Base-by-base conservation (phyloP, 2,797 vertebrate species). In the Scolopax bukidnonensis region DNA sequence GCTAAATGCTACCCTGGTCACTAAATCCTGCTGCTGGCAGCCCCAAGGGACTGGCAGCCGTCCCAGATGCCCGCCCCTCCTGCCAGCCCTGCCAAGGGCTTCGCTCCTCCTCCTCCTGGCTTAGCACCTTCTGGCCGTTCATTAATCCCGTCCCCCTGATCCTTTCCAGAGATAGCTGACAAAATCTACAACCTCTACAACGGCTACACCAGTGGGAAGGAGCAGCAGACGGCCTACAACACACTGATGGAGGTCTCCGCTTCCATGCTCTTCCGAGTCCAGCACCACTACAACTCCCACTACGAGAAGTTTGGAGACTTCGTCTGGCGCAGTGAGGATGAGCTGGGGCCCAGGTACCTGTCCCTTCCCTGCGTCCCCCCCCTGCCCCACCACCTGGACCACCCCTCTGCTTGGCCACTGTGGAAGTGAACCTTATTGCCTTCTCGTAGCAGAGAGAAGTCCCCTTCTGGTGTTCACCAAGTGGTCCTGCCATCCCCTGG, bases 271-370 rank as follows among this genome's bases (percentile, higher is more conserved):
- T 99, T 99, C 94, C 98, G 99, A n/a, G 98, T 99, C 51, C 99
- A 99, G 96, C 99, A 99, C 93, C 99, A 99, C 97, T 99, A 99
- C 98, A 99, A 99, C 87, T 98, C 99, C 20, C 99, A 99, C 97
- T 99, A 99, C 1, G 99, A 99, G 97, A 99, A 99, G 97, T 99
- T 99, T n/a, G 99, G 99, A 13, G 99, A 99, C 97, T 99, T 99
- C 5, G 99, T 99, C 50, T 99, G 99, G 99, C 98, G 99, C 65
- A 99, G 99, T 7, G 99, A 99, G 96, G 99, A 99, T 1, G 99
- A 99, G 94, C 98, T 99, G 21, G 99, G 99, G 38, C 99, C 99
- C 95, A 99, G 99, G 99, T 99, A 98, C 95, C 96, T 89, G 40
- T 60, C 51, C 83, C 60, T 78, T 77, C 79, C 60, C 47, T 16